Conservation (phyloP, 2,888 invertebrate genomes). For the Brenthis ino region DNA sequence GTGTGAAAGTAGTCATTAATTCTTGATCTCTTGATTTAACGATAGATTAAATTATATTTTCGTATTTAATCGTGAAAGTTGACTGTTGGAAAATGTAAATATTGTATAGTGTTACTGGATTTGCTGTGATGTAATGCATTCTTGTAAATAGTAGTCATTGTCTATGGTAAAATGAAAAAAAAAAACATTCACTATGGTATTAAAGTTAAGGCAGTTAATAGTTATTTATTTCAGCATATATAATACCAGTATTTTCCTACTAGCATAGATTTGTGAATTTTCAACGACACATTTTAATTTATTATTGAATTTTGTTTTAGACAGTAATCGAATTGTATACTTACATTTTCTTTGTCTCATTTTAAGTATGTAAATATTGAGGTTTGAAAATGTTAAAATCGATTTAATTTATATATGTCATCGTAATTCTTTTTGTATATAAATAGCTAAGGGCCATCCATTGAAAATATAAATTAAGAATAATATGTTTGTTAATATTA, state of each 20-base stretch:
- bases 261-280: slow-evolving; percentile 2
- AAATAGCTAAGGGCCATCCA: slow-evolving; percentile 17
- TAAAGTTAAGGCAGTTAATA: slow-evolving; percentile 11
- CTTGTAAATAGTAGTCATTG: slow-evolving; percentile 35
- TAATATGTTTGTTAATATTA: neutral
- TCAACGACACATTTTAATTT: slow-evolving; percentile 2
- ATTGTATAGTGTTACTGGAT: slow-evolving; percentile 73
- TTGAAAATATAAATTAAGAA: slow-evolving; percentile 24
- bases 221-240: slow-evolving; percentile 23
- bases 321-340: neutral
- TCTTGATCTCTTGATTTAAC: slow-evolving; percentile 71
- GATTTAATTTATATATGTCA: neutral
- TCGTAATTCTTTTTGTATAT: slow-evolving; percentile 12
- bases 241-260: slow-evolving; percentile 16
- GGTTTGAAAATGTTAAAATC: slow-evolving; percentile 1
- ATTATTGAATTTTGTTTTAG: slow-evolving; percentile 6
- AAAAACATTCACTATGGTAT: slow-evolving; percentile 16
- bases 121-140: slow-evolving; percentile 53
- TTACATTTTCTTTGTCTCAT: neutral
- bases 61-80: slow-evolving; percentile 61
- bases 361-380: slow-evolving; percentile 16
- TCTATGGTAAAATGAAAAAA: slow-evolving; percentile 17
- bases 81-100: slow-evolving; percentile 66
- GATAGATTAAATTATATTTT: slow-evolving; percentile 76
- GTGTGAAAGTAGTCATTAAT: slow-evolving; percentile 41